Conservation (phyloP, 2,888 invertebrate species). For the Chrysopilus asiliformis region DNA sequence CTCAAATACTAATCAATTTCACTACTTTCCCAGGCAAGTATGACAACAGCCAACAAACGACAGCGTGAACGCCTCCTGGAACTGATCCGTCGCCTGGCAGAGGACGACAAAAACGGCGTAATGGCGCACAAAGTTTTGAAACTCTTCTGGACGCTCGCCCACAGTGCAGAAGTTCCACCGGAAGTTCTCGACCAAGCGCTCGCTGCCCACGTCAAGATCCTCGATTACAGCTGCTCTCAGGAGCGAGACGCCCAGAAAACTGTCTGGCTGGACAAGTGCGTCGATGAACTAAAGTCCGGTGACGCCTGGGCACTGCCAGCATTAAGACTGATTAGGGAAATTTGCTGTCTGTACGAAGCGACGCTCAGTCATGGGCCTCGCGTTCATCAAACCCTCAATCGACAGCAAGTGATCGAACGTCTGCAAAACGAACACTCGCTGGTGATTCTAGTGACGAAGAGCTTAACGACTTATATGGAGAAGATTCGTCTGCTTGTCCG, state of each 20-base stretch:
- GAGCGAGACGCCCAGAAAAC: slow-evolving; percentile 93
- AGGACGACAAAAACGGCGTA: slow-evolving; percentile 96
- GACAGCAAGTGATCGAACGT: slow-evolving; percentile 71
- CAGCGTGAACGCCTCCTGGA: slow-evolving; percentile 92
- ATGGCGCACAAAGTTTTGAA: slow-evolving; percentile 97
- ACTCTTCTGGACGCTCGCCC: slow-evolving; percentile 92
- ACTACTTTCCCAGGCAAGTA: slow-evolving; percentile 61
- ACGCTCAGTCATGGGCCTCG: slow-evolving; percentile 31
- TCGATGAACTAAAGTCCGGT: slow-evolving; percentile 80
- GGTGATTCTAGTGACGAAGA: slow-evolving; percentile 87
- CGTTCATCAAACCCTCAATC: slow-evolving; percentile 38
- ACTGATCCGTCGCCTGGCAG: slow-evolving; percentile 84
- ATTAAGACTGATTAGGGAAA: slow-evolving; percentile 88
- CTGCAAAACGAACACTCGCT: slow-evolving; percentile 84
- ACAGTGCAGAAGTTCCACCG: slow-evolving; percentile 89
- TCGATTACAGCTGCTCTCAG: slow-evolving; percentile 96
- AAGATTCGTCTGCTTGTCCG: slow-evolving; percentile 47
- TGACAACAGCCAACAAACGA: slow-evolving; percentile 91
- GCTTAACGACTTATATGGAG: slow-evolving; percentile 82
- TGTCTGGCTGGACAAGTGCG: slow-evolving; percentile 89
- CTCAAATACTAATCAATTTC: slow-evolving; percentile 6
- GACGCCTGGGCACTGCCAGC: slow-evolving; percentile 92
- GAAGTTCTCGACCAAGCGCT: slow-evolving; percentile 96
- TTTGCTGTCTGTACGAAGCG: slow-evolving; percentile 87
- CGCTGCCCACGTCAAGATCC: slow-evolving; percentile 88